Evolutionary conservation across 2,888 invertebrate species (phyloP).

Genomic region (Amorpha juglandis): DNA sequence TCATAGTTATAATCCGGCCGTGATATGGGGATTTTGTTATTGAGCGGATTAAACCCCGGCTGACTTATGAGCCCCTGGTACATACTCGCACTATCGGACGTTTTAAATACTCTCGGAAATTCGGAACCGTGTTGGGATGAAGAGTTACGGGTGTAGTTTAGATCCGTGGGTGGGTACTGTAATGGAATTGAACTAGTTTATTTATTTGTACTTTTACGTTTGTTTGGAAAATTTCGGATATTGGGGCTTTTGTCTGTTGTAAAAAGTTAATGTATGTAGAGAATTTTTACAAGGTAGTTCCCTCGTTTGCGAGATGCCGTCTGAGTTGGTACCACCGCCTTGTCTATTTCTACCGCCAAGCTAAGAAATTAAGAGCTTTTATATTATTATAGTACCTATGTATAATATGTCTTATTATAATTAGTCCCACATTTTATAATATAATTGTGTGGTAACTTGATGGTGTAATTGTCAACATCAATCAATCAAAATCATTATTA

Average conservation of each 20-base stretch:
- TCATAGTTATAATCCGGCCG: conserved; percentile 23
- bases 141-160: not conserved
- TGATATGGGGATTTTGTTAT: conserved; percentile 27
- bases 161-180: not conserved
- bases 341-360: no score
- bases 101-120: conserved; percentile 11
- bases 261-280: no score
- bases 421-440: no score
- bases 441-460: no score
- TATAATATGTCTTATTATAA: no score
- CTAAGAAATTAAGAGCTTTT: no score
- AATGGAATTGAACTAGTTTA: not conserved
- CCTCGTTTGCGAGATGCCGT: no score
- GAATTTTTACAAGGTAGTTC: no score
- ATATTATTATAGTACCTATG: no score
- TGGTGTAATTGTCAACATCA: no score
- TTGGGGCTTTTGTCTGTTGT: not conserved
- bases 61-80: conserved; percentile 19
- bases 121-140: conserved; percentile 11
- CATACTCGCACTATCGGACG: conserved; percentile 14
- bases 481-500: no score
- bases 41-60: conserved; percentile 19
- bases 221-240: not conserved
- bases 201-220: not conserved
- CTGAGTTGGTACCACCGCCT: no score